Evolutionary conservation across 2,797 vertebrate species (phyloP).

Genomic region (Halcyon smyrnensis): DNA sequence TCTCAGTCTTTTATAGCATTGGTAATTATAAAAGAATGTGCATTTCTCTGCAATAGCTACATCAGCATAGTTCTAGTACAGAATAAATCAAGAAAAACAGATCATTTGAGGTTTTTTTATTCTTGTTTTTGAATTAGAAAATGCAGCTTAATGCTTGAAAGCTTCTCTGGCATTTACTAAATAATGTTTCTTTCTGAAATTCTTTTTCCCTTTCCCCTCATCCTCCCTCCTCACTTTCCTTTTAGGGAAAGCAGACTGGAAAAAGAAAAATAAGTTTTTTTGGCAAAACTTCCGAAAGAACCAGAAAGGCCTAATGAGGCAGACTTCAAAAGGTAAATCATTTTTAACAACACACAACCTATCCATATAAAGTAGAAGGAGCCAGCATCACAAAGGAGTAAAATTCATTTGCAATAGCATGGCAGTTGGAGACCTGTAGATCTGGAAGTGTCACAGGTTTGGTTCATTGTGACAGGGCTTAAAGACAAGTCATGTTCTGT

Average conservation of each 20-base stretch:
- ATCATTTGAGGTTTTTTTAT: background rate
- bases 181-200: constrained; percentile 48
- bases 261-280: constrained; percentile 98
- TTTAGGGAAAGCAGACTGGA: constrained; percentile 95
- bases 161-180: constrained; percentile 35
- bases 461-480: background rate
- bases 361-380: background rate
- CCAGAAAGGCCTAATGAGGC: constrained; percentile 90
- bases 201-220: background rate
- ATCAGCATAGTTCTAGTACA: background rate
- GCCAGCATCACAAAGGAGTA: background rate
- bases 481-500: background rate
- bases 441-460: background rate
- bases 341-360: background rate
- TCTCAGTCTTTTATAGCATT: background rate
- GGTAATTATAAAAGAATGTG: constrained; percentile 20
- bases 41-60: constrained; percentile 38
- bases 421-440: background rate
- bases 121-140: background rate
- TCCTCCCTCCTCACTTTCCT: background rate
- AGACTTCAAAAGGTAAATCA: constrained; percentile 92
- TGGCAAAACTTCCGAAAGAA: constrained; percentile 98
- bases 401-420: background rate
- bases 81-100: background rate
- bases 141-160: background rate